Evolutionary conservation across 1,140 invertebrate species (phyloP), one percentile per base, ranked within the genome.

Genomic region (Archegozetes longisetosus): DNA sequence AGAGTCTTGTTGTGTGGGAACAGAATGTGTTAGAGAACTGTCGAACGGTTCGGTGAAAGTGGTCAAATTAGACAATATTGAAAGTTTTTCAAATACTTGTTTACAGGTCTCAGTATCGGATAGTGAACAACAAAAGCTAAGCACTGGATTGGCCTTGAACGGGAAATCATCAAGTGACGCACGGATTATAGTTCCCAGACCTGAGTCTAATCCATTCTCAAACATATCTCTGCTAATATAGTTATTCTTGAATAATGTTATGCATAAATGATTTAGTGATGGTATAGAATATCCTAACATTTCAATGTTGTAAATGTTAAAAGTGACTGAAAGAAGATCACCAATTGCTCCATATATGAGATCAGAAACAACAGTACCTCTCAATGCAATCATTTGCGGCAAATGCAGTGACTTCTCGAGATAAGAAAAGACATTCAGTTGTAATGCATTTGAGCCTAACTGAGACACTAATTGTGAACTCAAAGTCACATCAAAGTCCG

Each of bases 351-450:
- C 28, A 17, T 58, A 23, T 14, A 60, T 24, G 1, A 58, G 26
- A 60, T 32, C 59, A 24, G 24, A 20, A 23, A 62, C 29, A 29
- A 40, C 17, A n/a, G 61, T 60, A 2, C 28, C 47, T 6, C 28
- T 52, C 23, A 62, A 28, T 22, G 12, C 3, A 22, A 22, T 20
- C 23, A 53, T 29, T 28, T 25, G n/a, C 12, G 24, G 6, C 3
- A 12, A 53, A 12, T 23, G n/a, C 23, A 62, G 56, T 27, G 29
- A 46, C 4, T 25, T 2, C 3, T 58, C n/a, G 6, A 62, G 2
- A 27, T 70, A 69, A 24, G 68, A 62, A 64, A 73, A 73, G 0
- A 70, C 69, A 32, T 68, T 62, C 2, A 73, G 64, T 47, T 73
- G 67, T 25, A 73, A 22, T n/a, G 72, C 70, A 20, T 51, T 46